Conservation (phyloP, 1,140 invertebrate genomes). For the Drosophila gunungcola region DNA sequence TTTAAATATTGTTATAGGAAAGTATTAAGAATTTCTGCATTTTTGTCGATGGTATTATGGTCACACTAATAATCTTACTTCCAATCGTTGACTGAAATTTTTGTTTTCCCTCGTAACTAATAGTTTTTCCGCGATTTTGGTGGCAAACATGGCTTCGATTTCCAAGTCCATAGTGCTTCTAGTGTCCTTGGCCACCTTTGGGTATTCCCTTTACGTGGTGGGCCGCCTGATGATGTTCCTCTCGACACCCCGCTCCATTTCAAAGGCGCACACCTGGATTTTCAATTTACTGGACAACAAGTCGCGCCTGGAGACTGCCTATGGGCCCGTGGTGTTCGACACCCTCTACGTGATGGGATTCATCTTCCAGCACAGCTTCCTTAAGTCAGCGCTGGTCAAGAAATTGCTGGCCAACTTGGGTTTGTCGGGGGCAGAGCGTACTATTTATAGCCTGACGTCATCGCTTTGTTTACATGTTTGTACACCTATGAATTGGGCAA, state of each 20-base stretch:
- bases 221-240: conserved; percentile 73
- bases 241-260: conserved; percentile 60
- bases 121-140: not conserved
- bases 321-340: conserved; percentile 84
- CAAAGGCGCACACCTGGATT: conserved; percentile 72
- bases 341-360: conserved; percentile 85
- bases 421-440: conserved; percentile 85
- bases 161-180: conserved; percentile 62
- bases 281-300: conserved; percentile 81
- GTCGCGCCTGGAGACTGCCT: conserved; percentile 73
- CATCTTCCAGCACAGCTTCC: conserved; percentile 86
- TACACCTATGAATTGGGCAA: conserved; percentile 2
- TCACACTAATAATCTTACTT: not conserved
- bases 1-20: too few relatives aligned
- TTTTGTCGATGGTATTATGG: not conserved
- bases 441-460: conserved; percentile 86
- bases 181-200: conserved; percentile 56
- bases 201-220: conserved; percentile 75
- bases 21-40: too few relatives aligned
- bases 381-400: conserved; percentile 85
- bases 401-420: conserved; percentile 75
- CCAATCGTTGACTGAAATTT: not conserved
- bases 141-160: conserved; percentile 54
- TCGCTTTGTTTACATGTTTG: conserved; percentile 82
- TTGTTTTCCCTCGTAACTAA: not conserved